Evolutionary conservation across 2,888 invertebrate species (phyloP).

Genomic region (Drosophila ezoana): DNA sequence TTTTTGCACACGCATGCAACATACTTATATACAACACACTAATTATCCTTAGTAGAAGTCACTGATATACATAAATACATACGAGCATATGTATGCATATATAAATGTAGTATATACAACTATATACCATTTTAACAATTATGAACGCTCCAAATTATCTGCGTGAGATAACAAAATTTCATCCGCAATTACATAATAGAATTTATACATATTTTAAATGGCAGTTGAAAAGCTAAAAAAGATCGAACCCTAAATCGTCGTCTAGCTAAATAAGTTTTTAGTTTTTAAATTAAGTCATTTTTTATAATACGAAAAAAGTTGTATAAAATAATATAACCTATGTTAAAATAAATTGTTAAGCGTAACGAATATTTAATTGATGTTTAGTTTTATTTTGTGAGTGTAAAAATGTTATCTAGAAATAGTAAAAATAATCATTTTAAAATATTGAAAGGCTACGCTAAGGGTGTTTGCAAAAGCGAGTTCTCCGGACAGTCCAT

Average conservation of each 20-base stretch:
- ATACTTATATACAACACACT: constrained; percentile 29
- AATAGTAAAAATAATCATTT: no score
- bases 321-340: constrained; percentile 68
- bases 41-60: constrained; percentile 33
- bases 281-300: constrained; percentile 65
- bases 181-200: constrained; percentile 27
- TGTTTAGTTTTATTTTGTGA: constrained; percentile 9
- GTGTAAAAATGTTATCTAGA: neutral
- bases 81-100: constrained; percentile 9
- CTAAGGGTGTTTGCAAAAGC: no score
- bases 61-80: constrained; percentile 27
- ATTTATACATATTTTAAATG: constrained; percentile 48
- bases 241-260: constrained; percentile 44
- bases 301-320: constrained; percentile 71
- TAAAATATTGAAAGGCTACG: no score
- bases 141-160: constrained; percentile 15
- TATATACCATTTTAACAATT: constrained; percentile 29
- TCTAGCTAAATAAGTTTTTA: constrained; percentile 74
- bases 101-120: constrained; percentile 3
- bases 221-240: constrained; percentile 47
- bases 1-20: constrained; percentile 36
- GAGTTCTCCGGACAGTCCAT: no score
- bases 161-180: constrained; percentile 25
- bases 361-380: constrained; percentile 43
- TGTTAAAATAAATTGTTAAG: constrained; percentile 82